Evolutionary conservation across 2,888 invertebrate species (phyloP).

Genomic region (Caenorhabditis sp.): DNA sequence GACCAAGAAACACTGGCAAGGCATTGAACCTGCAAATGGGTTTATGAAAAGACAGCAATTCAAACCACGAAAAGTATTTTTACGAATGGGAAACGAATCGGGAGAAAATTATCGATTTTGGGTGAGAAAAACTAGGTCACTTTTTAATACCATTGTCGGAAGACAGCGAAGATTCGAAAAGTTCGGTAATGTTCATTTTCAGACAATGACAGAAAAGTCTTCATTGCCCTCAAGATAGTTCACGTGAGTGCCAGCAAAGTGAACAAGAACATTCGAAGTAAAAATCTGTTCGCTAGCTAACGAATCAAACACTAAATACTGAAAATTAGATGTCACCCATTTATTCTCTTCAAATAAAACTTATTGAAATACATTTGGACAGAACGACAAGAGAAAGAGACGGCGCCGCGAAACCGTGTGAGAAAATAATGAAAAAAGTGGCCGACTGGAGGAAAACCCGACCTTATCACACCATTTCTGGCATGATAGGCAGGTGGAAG

Average conservation of each 20-base stretch:
- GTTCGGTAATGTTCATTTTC: no score
- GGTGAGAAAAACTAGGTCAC: no score
- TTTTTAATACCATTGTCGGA: no score
- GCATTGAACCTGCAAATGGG: constrained; percentile 56
- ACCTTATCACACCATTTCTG: constrained; percentile 58
- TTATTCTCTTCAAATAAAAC: not conserved
- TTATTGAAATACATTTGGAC: not conserved
- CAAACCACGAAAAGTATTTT: no score
- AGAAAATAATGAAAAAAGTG: not conserved
- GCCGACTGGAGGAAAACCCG: not conserved
- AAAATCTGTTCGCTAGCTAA: constrained; percentile 21
- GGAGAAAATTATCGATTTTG: no score
- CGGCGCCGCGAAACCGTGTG: not conserved
- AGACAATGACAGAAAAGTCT: no score
- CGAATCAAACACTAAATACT: not conserved
- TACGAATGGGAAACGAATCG: no score
- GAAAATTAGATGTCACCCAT: not conserved
- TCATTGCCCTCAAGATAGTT: no score
- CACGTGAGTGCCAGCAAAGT: no score
- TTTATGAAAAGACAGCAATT: no score
- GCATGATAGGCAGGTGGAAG: constrained; percentile 30
- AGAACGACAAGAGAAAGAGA: not conserved
- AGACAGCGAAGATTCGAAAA: no score
- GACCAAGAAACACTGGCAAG: constrained; percentile 68
- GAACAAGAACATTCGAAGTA: not conserved